phyloP scores from a whole-genome alignment of 2,113 vertebrate species.

The Synodontis membranacea region DNA sequence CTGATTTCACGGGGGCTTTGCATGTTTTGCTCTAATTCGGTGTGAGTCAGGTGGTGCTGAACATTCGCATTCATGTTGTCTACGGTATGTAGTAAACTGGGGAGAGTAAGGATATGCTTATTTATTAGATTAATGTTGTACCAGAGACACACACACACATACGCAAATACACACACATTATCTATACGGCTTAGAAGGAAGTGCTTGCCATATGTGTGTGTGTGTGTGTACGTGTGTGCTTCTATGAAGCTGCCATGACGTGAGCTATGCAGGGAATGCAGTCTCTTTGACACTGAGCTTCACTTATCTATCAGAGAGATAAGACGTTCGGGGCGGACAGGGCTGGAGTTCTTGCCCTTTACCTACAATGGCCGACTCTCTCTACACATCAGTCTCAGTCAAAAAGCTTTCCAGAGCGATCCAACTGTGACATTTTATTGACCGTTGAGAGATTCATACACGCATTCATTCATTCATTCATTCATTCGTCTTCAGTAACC shows the following conservation, averaged over 20 bases:
- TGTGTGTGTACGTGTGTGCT: background rate
- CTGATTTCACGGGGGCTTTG: slow-evolving; percentile 1
- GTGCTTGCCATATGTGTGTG: too few relatives aligned
- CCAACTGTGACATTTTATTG: background rate
- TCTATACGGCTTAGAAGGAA: background rate
- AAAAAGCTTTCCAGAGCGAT: background rate
- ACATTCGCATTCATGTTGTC: background rate
- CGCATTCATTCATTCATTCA: background rate
- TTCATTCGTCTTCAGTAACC: background rate
- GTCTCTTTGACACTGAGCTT: background rate
- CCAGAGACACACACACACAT: background rate
- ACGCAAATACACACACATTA: background rate
- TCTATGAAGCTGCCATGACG: background rate
- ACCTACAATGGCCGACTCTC: background rate
- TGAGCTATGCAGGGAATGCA: background rate
- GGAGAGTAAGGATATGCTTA: background rate
- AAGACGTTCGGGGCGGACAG: background rate
- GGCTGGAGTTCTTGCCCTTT: background rate
- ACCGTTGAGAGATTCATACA: background rate
- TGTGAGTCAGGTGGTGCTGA: background rate
- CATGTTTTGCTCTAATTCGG: slow-evolving; percentile 11
- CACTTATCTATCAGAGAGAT: slow-evolving; percentile 5
- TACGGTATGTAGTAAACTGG: background rate
- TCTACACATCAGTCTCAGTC: background rate
- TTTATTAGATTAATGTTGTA: background rate